Conservation (phyloP, 2,113 vertebrate genomes). For the Pseudonaja textilis region DNA sequence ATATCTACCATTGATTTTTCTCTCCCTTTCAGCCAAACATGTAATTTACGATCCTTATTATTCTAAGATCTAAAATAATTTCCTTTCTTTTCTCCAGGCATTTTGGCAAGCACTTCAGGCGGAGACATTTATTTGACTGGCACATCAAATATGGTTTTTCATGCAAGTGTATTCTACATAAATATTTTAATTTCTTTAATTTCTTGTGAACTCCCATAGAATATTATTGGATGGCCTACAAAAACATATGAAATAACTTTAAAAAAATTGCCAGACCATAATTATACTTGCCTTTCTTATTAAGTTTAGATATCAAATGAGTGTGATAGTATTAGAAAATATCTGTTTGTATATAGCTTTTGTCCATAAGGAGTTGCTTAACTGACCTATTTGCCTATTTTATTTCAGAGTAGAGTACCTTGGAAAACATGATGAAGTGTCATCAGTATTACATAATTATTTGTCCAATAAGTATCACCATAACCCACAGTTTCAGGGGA, state of each 20-base stretch:
- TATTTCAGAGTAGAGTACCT: background rate
- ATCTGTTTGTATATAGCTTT: background rate
- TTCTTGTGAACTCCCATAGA: background rate
- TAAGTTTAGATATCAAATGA: background rate
- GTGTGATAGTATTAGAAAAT: background rate
- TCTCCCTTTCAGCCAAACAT: background rate
- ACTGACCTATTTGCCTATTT: background rate
- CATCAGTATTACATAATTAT: background rate
- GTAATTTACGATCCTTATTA: slow-evolving; percentile 12
- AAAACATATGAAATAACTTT: background rate
- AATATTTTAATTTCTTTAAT: background rate
- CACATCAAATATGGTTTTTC: background rate
- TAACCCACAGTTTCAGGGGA: background rate
- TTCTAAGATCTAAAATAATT: background rate
- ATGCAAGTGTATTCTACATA: background rate
- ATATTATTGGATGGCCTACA: background rate
- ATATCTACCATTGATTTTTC: background rate
- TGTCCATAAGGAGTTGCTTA: background rate
- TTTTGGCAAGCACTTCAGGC: background rate
- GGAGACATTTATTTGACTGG: slow-evolving; percentile 22
- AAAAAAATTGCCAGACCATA: background rate
- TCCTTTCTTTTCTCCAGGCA: background rate
- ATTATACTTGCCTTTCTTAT: background rate
- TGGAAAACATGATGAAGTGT: background rate
- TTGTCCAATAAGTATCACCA: background rate